A percentile compares a stretch with the other conserved stretches of the same genome.
Evolutionary conservation across 2,888 invertebrate genomes (phyloP).

Genomic region (Caenorhabditis virilis): DNA sequence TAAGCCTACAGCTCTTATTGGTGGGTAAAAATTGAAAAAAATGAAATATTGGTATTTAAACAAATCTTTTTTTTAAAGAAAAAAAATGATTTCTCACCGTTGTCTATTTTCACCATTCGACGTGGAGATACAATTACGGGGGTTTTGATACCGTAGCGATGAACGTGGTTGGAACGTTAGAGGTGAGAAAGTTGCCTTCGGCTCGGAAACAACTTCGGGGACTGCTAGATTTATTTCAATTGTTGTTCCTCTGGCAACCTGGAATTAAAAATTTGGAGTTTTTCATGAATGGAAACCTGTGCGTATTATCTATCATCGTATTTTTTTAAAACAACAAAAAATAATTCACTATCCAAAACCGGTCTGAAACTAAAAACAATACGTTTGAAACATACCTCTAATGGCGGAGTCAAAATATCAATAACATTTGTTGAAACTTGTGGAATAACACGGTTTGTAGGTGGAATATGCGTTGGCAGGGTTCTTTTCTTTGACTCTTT

Average conservation of each 20-base stretch:
- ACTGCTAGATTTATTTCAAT: constrained; percentile 24
- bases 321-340: neutral
- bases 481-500: constrained; percentile 7
- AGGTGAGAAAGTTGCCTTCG: constrained; percentile 20
- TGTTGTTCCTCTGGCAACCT: constrained; percentile 30
- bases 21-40: too few relatives aligned
- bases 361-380: neutral
- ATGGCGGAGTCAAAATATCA: constrained; percentile 61
- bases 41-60: too few relatives aligned
- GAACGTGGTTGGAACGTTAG: constrained; percentile 23
- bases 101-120: too few relatives aligned
- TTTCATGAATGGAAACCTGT: neutral
- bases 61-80: too few relatives aligned
- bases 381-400: constrained; percentile 45
- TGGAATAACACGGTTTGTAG: neutral
- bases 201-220: constrained; percentile 17
- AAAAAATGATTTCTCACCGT: too few relatives aligned
- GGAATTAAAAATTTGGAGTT: neutral
- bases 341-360: neutral
- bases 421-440: constrained; percentile 29
- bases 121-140: constrained; percentile 8
- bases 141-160: constrained; percentile 18
- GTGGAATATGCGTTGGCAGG: neutral
- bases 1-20: too few relatives aligned
- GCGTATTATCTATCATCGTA: neutral